Evolutionary conservation across 2,797 vertebrate genomes (phyloP).

Genomic region (Rhinichthys osculus): DNA sequence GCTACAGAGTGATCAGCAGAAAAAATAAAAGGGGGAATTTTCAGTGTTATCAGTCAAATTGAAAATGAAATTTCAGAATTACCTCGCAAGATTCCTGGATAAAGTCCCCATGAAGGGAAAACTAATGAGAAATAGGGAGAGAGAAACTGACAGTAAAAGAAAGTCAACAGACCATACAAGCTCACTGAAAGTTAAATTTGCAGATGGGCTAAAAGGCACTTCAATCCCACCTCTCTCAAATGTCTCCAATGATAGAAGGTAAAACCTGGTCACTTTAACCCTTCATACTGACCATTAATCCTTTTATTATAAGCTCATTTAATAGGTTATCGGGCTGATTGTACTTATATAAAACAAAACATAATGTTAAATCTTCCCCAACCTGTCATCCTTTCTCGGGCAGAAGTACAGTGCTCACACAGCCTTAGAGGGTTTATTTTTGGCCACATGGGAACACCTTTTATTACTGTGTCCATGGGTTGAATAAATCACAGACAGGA

Average conservation of each 20-base stretch:
- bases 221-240: not conserved
- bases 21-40: not conserved
- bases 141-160: slow-evolving; percentile 1
- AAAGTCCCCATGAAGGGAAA: not conserved
- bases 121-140: not conserved
- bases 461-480: not conserved
- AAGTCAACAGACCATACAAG: not conserved
- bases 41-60: not conserved
- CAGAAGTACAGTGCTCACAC: not conserved
- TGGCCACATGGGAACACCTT: not conserved
- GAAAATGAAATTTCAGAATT: not conserved
- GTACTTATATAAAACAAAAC: slow-evolving; percentile 1
- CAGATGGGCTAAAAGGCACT: not conserved
- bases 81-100: not conserved
- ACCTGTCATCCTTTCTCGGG: not conserved
- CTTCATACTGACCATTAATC: not conserved
- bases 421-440: not conserved
- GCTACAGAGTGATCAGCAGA: not conserved
- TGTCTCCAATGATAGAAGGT: not conserved
- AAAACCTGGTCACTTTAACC: not conserved
- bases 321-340: not conserved
- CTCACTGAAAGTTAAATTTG: not conserved
- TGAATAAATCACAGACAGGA: not conserved
- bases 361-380: not conserved
- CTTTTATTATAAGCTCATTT: not conserved